phyloP scores from a whole-genome alignment of 2,113 vertebrate species.

The Taurulus bubalis region DNA sequence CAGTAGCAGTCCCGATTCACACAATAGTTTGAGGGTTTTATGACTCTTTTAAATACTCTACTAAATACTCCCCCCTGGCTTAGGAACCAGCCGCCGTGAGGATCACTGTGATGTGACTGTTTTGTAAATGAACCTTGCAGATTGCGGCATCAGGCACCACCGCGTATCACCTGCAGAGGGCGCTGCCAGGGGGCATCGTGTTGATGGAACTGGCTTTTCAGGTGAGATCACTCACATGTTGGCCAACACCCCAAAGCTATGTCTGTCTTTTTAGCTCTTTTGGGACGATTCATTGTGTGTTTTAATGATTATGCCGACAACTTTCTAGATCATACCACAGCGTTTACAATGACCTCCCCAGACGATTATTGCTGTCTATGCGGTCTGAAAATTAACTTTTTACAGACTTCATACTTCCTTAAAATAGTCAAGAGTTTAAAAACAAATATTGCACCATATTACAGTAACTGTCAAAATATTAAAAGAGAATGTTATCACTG shows the following conservation, averaged over 20 bases:
- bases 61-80: neutral
- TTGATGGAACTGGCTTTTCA: constrained; percentile 97
- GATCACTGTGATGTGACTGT: neutral
- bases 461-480: neutral
- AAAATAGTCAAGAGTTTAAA: neutral
- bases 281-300: neutral
- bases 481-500: neutral
- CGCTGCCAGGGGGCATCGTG: constrained; percentile 95
- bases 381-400: neutral
- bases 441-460: neutral
- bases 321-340: neutral
- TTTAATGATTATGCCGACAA: neutral
- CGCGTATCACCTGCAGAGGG: constrained; percentile 94
- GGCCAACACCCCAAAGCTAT: neutral
- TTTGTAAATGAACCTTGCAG: constrained; percentile 75
- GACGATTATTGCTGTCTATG: neutral
- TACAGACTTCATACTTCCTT: neutral
- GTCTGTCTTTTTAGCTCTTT: neutral
- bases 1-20: neutral
- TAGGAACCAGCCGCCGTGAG: neutral
- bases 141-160: constrained; percentile 81
- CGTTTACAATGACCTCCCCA: neutral
- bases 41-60: too few relatives aligned
- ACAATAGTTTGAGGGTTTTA: neutral
- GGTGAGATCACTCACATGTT: constrained; percentile 78